These are phyloP conservation scores for Encarsia formosa DNA, from an alignment of 2,888 invertebrate species.

Conservation along the genomic window DNA sequence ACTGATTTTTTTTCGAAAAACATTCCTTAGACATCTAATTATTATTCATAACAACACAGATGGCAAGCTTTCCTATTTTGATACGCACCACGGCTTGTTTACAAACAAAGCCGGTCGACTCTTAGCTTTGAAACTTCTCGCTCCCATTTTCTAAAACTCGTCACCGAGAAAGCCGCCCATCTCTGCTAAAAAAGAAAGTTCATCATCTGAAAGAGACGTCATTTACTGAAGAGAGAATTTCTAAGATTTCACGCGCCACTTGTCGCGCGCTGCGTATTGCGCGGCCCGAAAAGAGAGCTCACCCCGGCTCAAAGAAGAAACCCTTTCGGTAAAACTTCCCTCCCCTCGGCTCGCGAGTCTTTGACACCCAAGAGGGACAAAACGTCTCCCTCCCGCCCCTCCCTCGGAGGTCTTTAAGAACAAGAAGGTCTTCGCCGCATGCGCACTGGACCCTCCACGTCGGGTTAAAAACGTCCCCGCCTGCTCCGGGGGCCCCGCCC, in stretches of 20 bases:
- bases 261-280: not conserved
- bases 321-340: slow-evolving; percentile 12
- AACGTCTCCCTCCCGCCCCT: slow-evolving; percentile 48
- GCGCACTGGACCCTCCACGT: slow-evolving; percentile 3
- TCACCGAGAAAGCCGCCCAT: too few relatives aligned
- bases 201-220: not conserved
- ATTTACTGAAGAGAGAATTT: slow-evolving; percentile 16
- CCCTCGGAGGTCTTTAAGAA: slow-evolving; percentile 51
- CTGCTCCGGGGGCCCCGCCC: too few relatives aligned
- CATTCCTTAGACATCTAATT: too few relatives aligned
- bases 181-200: too few relatives aligned
- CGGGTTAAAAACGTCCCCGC: slow-evolving; percentile 43
- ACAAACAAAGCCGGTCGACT: too few relatives aligned
- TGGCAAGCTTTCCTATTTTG: too few relatives aligned
- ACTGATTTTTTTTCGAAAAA: too few relatives aligned
- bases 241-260: slow-evolving; percentile 21
- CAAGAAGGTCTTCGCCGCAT: slow-evolving; percentile 35
- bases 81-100: too few relatives aligned
- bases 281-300: not conserved
- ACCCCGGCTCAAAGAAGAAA: not conserved
- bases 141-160: too few relatives aligned
- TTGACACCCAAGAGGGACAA: slow-evolving; percentile 33
- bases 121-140: too few relatives aligned
- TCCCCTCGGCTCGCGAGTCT: not conserved
- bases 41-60: too few relatives aligned